Evolutionary conservation across 1,140 invertebrate genomes (phyloP).

Genomic region (Ephestia elutella): DNA sequence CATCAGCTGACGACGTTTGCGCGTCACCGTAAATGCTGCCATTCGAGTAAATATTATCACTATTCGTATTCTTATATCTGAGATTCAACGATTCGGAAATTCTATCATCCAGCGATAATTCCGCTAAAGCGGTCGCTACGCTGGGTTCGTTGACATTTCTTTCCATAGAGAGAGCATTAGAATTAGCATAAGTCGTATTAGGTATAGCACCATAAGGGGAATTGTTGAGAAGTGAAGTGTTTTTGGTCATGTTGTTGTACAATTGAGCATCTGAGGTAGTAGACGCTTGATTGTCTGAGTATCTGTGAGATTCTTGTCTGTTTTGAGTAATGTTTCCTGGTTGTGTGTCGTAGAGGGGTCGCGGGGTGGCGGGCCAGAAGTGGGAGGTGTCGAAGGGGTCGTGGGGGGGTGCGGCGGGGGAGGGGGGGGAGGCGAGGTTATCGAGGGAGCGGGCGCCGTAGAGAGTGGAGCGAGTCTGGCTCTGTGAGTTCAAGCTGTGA

Average conservation of each 20-base stretch:
- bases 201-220: slow-evolving; percentile 29
- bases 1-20: slow-evolving; percentile 22
- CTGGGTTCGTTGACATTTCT: slow-evolving; percentile 27
- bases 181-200: slow-evolving; percentile 35
- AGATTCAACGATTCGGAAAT: slow-evolving; percentile 67
- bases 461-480: slow-evolving; percentile 34
- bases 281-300: slow-evolving; percentile 29
- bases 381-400: slow-evolving; percentile 58
- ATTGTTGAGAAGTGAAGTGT: slow-evolving; percentile 24
- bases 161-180: slow-evolving; percentile 29
- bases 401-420: slow-evolving; percentile 18
- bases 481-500: slow-evolving; percentile 26
- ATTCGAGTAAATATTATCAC: slow-evolving; percentile 48
- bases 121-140: slow-evolving; percentile 33
- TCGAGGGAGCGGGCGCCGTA: slow-evolving; percentile 63
- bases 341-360: slow-evolving; percentile 46
- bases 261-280: slow-evolving; percentile 21
- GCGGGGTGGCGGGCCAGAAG: slow-evolving; percentile 34
- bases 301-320: slow-evolving; percentile 47
- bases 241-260: slow-evolving; percentile 37
- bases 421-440: slow-evolving; percentile 28
- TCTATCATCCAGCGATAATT: slow-evolving; percentile 64
- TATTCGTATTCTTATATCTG: slow-evolving; percentile 58
- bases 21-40: slow-evolving; percentile 20
- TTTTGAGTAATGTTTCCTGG: slow-evolving; percentile 21